Evolutionary conservation across 92 coral and sea anemone genomes (phyloP), one percentile per base, ranked within the genome.

Genomic region (Nematostella vectensis): DNA sequence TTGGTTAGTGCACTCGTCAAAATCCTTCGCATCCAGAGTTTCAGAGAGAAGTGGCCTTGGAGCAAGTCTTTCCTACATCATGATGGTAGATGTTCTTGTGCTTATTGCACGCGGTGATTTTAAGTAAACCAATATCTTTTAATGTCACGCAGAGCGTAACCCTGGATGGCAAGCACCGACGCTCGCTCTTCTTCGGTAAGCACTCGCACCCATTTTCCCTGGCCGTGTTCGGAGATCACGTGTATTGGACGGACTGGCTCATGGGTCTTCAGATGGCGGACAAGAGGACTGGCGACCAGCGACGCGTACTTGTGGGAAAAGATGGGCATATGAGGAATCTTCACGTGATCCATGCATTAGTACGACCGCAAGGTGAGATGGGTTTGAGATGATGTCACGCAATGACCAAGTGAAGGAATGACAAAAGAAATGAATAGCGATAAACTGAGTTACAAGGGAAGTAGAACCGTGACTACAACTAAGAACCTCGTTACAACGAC

Each of bases 201-300:
- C 31, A 81, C 48, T 88, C 96, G 0, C 98, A 86, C 48, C 79
- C 81, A 22, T 91, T 86, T 56, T 95, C 96, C 10, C 69, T 91
- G 39, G 79, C 95, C 3, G 52, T 86, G 13, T 62, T 74, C 21
- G 98, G 93, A 6, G 83, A 91, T 40, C 70, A 55, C 20, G 61
- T 91, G 19, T 87, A 73, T 31, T 91, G 98, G 98, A 86, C 98
- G 6, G 98, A 91, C 62, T 79, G 85, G 78, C 78, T 78, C 25
- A 60, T 70, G 47, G 54, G 65, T 29, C 66, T 91, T 12, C 86
- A 78, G 70, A 73, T 48, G 48, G 75, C 81, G 11, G 70, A 81
- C 59, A 82, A 82, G 53, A 31, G 57, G 33, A 59, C 68, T 19
- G 74, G 84, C 1, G 24, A 64, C 6, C 52, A 57, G 2, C 57